A percentile compares a stretch with the other conserved stretches of the same genome.
phyloP scores from a whole-genome alignment of 2,888 invertebrate species.

The Psococerastis gibbosa region DNA sequence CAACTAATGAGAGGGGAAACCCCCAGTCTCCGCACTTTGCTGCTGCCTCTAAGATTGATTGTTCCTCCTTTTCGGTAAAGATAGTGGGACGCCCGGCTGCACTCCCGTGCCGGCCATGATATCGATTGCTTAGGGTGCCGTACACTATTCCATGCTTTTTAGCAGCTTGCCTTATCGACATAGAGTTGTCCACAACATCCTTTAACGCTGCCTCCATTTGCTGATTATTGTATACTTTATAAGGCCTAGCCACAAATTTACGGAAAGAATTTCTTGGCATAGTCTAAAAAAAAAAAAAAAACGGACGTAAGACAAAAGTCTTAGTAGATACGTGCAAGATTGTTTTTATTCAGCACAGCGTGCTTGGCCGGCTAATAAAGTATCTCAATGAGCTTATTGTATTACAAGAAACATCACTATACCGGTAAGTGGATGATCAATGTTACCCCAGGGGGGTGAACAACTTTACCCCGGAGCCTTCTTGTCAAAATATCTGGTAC shows the following conservation, averaged over 20 bases:
- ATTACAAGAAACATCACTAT: too few relatives aligned
- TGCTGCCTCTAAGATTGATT: not conserved
- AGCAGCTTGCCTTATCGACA: not conserved
- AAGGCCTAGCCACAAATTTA: not conserved
- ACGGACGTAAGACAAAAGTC: too few relatives aligned
- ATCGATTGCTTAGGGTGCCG: not conserved
- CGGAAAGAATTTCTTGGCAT: not conserved
- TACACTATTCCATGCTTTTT: not conserved
- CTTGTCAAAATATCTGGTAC: too few relatives aligned
- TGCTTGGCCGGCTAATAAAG: too few relatives aligned
- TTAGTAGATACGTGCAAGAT: too few relatives aligned
- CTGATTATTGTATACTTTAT: not conserved
- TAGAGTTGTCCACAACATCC: not conserved
- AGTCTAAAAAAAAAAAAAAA: not conserved
- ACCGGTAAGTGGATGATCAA: too few relatives aligned
- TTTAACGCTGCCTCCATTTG: not conserved
- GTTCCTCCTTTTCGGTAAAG: not conserved
- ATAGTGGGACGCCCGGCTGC: not conserved
- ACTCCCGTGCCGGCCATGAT: not conserved
- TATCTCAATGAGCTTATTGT: too few relatives aligned
- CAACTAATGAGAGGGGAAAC: not conserved
- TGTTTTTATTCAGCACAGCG: too few relatives aligned
- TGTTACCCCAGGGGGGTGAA: too few relatives aligned
- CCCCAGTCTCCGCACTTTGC: not conserved
- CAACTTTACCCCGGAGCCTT: too few relatives aligned